Percentiles rank a stretch among this genome's conserved stretches.
Conservation (phyloP, 2,888 invertebrate genomes). For the Dasysyrphus tricinctus region DNA sequence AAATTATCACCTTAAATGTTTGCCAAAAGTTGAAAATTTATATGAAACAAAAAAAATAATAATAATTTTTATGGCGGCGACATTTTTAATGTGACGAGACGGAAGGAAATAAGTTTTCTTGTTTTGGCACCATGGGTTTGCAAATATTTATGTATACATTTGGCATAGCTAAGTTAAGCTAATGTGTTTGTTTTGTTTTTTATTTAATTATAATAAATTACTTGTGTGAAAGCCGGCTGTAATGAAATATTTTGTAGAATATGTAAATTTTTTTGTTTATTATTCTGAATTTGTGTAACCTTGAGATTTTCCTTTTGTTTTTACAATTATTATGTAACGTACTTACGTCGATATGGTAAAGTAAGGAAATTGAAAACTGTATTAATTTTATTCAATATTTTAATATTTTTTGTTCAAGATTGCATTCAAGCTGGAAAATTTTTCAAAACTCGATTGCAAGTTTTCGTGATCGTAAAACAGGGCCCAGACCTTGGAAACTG, state of each 20-base stretch:
- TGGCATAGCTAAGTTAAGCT: neutral
- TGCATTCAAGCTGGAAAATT: too few species aligned
- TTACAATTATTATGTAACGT: neutral
- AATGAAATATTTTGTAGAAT: neutral
- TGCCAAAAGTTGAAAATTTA: conserved; percentile 17
- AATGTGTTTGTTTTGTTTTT: neutral
- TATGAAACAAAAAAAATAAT: neutral
- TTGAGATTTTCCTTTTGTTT: neutral
- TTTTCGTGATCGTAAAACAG: too few species aligned
- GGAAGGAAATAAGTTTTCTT: conserved; percentile 3
- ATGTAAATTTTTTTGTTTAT: neutral
- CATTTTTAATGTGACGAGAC: conserved; percentile 17
- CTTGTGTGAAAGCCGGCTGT: neutral
- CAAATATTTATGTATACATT: neutral
- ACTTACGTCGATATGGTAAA: too few species aligned
- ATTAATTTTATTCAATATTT: too few species aligned
- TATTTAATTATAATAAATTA: neutral
- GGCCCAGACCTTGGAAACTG: too few species aligned
- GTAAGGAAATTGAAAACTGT: too few species aligned
- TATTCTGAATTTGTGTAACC: neutral
- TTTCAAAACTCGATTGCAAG: too few species aligned
- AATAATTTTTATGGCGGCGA: conserved; percentile 5
- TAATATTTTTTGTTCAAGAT: too few species aligned
- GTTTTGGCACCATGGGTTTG: neutral
- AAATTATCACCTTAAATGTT: conserved; percentile 26